These are phyloP conservation scores for Sphaerophoria rueppellii DNA, from an alignment of 2,888 invertebrate genomes.

Conservation along the genomic window DNA sequence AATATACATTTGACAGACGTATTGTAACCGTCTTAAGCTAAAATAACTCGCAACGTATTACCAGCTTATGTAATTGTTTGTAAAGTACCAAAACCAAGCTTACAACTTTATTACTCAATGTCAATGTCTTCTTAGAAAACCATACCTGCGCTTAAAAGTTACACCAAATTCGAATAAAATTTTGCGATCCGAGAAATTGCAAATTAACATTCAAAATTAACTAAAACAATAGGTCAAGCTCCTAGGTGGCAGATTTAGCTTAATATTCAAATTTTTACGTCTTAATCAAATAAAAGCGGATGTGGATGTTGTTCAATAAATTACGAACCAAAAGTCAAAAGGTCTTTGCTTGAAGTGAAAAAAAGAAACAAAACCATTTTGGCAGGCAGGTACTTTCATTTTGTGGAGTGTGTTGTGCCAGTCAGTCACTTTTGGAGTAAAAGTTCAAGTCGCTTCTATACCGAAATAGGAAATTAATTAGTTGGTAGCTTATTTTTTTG, in stretches of 20 bases:
- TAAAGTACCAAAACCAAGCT: too few relatives aligned
- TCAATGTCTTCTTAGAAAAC: too few relatives aligned
- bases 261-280: constrained; percentile 46
- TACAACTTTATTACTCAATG: too few relatives aligned
- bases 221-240: constrained; percentile 7
- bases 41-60: too few relatives aligned
- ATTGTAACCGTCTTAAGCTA: too few relatives aligned
- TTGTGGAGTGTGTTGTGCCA: not conserved
- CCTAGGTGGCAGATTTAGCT: constrained; percentile 6
- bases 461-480: constrained; percentile 61
- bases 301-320: constrained; percentile 44
- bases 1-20: too few relatives aligned
- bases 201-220: not conserved
- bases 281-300: constrained; percentile 59
- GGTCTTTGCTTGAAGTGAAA: not conserved
- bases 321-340: constrained; percentile 27
- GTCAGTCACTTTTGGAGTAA: constrained; percentile 7
- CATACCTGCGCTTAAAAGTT: too few relatives aligned
- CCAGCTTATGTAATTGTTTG: too few relatives aligned
- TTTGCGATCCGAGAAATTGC: too few relatives aligned
- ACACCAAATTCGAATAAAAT: too few relatives aligned
- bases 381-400: constrained; percentile 18
- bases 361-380: not conserved
- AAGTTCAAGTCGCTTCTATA: constrained; percentile 50
- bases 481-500: constrained; percentile 9